Conservation (phyloP, 2,797 vertebrate genomes). For the Antrozous pallidus region DNA sequence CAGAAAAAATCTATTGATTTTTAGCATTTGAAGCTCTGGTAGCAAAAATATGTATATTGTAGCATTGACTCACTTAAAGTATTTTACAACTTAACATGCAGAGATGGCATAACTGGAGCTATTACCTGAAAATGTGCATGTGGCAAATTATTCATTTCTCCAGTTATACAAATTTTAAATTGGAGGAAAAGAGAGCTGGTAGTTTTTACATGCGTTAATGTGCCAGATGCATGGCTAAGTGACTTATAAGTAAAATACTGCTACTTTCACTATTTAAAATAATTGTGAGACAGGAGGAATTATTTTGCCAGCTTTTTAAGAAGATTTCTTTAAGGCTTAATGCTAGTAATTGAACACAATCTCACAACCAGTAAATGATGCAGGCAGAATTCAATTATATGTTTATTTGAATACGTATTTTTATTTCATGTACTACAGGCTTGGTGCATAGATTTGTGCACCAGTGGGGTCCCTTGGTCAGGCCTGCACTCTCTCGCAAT, state of each 20-base stretch:
- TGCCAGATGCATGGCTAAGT: neutral
- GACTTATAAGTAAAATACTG: neutral
- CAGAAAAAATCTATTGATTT: neutral
- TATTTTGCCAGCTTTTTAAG: conserved; percentile 1
- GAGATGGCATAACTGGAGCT: neutral
- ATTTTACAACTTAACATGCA: neutral
- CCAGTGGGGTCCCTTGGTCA: too few species aligned
- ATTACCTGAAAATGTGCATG: neutral
- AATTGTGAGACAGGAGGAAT: neutral
- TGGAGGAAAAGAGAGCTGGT: neutral
- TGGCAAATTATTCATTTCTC: neutral
- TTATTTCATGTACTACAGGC: neutral
- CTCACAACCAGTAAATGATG: neutral
- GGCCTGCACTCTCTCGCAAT: too few species aligned
- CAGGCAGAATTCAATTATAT: neutral
- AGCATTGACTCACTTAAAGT: neutral
- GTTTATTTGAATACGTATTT: neutral
- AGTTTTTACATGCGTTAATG: neutral
- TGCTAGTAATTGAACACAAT: neutral
- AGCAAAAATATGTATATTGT: neutral
- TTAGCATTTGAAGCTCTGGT: neutral
- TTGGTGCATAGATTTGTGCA: too few species aligned
- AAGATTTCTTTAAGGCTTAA: neutral
- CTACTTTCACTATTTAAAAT: neutral
- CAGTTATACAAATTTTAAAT: neutral